Percentiles rank a stretch among this genome's conserved stretches.
These are phyloP conservation scores for Notocelia uddmanniana DNA, from an alignment of 2,888 invertebrate species.

Conservation along the genomic window DNA sequence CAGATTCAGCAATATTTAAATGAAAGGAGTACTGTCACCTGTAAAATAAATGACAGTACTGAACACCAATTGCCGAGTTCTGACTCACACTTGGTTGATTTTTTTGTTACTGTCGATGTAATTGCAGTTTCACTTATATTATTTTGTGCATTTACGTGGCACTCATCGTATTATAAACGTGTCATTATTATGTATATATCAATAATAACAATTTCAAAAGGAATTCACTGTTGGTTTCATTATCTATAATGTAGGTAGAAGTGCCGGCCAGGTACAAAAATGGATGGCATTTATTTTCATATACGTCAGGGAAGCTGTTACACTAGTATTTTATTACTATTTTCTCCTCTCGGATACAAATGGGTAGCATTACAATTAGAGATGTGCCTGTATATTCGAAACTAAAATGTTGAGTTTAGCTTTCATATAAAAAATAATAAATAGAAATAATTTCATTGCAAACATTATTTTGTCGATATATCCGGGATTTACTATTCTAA, in stretches of 20 bases:
- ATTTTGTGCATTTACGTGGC: too few species aligned
- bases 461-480: neutral
- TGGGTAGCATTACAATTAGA: constrained; percentile 32
- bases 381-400: neutral
- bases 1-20: too few species aligned
- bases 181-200: neutral
- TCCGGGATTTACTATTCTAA: neutral
- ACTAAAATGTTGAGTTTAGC: neutral
- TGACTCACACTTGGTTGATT: too few species aligned
- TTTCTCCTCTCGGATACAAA: constrained; percentile 36
- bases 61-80: too few species aligned
- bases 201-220: constrained; percentile 18
- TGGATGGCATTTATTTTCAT: constrained; percentile 52
- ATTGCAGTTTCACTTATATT: too few species aligned
- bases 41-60: too few species aligned
- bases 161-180: too few species aligned
- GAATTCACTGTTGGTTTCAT: constrained; percentile 33
- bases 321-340: constrained; percentile 49
- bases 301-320: constrained; percentile 54
- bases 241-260: constrained; percentile 41
- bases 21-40: too few species aligned
- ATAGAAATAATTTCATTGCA: neutral
- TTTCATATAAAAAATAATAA: too few species aligned
- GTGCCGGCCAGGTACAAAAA: constrained; percentile 45
- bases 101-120: too few species aligned